These are phyloP conservation scores for Camponotus floridanus DNA, from an alignment of 1,140 invertebrate species.

Conservation along the genomic window DNA sequence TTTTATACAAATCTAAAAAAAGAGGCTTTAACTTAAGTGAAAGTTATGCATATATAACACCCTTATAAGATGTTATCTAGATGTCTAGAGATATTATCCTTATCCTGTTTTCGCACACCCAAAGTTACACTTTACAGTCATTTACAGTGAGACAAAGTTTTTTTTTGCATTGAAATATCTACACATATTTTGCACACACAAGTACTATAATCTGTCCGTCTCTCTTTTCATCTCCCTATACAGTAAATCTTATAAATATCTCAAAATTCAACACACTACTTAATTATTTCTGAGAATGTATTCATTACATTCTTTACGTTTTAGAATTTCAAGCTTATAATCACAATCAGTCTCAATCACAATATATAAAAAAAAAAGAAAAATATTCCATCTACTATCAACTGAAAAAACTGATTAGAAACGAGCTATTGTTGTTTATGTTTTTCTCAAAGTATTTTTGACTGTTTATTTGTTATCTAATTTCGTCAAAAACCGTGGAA, in stretches of 20 bases:
- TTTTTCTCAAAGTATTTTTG: background rate
- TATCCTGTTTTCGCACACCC: background rate
- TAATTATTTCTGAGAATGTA: slow-evolving; percentile 48
- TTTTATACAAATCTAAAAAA: slow-evolving; percentile 74
- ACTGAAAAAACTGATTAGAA: slow-evolving; percentile 26
- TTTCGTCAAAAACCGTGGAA: slow-evolving; percentile 35
- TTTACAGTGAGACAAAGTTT: slow-evolving; percentile 21
- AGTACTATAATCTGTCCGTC: slow-evolving; percentile 44
- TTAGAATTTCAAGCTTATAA: slow-evolving; percentile 54
- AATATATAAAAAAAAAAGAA: slow-evolving; percentile 15
- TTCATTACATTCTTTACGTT: slow-evolving; percentile 21
- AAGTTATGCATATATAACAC: slow-evolving; percentile 43
- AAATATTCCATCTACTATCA: background rate
- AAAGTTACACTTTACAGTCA: slow-evolving; percentile 22
- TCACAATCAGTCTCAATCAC: slow-evolving; percentile 29
- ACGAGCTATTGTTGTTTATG: slow-evolving; percentile 10
- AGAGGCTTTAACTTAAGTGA: slow-evolving; percentile 63
- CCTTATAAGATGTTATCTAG: background rate
- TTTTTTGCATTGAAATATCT: slow-evolving; percentile 37
- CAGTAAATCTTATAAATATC: slow-evolving; percentile 72
- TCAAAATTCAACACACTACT: slow-evolving; percentile 73
- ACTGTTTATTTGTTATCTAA: slow-evolving; percentile 12
- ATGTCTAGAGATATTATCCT: background rate
- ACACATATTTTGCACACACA: slow-evolving; percentile 19
- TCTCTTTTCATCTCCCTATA: slow-evolving; percentile 23